Evolutionary conservation across 2,113 vertebrate genomes (phyloP).

Genomic region (Monarcha castaneiventris): DNA sequence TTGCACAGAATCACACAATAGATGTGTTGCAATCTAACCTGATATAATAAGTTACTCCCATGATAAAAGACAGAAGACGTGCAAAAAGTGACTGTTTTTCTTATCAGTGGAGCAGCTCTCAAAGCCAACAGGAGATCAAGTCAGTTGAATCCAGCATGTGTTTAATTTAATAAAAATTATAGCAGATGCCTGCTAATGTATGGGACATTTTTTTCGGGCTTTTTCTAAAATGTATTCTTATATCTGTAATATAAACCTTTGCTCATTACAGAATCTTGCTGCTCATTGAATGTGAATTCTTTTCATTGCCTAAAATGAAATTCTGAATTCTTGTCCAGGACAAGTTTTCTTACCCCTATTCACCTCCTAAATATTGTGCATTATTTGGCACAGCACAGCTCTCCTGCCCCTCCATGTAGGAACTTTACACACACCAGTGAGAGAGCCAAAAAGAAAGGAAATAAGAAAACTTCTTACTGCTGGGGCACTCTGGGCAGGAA

Average conservation of each 20-base stretch:
- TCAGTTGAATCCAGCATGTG: background rate
- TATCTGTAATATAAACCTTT: background rate
- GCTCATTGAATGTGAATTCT: background rate
- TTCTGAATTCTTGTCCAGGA: background rate
- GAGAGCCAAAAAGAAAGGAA: background rate
- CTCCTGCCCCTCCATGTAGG: background rate
- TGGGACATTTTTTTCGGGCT: background rate
- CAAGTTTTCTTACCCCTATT: background rate
- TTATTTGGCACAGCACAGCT: background rate
- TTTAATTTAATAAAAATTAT: background rate
- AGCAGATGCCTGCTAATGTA: background rate
- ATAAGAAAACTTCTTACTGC: background rate
- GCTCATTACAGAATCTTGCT: background rate
- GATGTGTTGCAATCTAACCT: background rate
- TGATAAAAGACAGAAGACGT: constrained; percentile 8
- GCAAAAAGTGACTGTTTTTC: background rate
- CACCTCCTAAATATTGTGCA: background rate
- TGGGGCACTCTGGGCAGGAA: background rate
- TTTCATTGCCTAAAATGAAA: background rate
- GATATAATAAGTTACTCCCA: background rate
- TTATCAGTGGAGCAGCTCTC: background rate
- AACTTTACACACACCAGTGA: background rate
- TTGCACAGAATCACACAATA: constrained; percentile 1
- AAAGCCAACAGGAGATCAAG: background rate
- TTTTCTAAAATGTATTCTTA: background rate